phyloP scores from a whole-genome alignment of 2,888 invertebrate genomes.

The Drosophila birchii region DNA sequence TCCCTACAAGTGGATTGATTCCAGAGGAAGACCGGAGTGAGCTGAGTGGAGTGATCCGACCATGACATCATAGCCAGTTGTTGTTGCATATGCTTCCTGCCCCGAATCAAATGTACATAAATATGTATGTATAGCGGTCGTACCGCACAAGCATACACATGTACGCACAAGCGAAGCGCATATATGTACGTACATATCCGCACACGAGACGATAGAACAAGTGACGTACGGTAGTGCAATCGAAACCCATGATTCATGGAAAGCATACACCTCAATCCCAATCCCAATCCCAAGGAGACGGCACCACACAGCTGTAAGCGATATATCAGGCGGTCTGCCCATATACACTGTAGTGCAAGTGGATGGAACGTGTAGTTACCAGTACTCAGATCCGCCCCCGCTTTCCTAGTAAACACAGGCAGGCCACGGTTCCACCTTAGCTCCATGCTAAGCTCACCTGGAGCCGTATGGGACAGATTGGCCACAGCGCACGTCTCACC shows the following conservation, averaged over 20 bases:
- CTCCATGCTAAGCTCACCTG: background rate
- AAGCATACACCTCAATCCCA: slow-evolving; percentile 69
- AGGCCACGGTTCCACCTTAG: slow-evolving; percentile 3
- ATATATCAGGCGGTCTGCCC: slow-evolving; percentile 42
- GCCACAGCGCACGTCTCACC: slow-evolving; percentile 13
- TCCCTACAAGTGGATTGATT: slow-evolving; percentile 20
- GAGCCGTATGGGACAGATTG: slow-evolving; percentile 1
- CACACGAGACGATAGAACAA: slow-evolving; percentile 59
- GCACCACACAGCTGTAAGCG: slow-evolving; percentile 34
- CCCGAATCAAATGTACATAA: slow-evolving; percentile 52
- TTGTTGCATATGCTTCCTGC: slow-evolving; percentile 59
- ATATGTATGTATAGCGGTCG: slow-evolving; percentile 42
- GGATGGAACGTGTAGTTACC: slow-evolving; percentile 14
- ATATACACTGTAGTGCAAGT: slow-evolving; percentile 15
- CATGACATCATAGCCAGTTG: slow-evolving; percentile 68
- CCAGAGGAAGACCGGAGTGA: slow-evolving; percentile 10
- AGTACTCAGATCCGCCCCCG: slow-evolving; percentile 7
- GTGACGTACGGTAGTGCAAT: slow-evolving; percentile 64
- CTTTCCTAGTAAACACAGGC: slow-evolving; percentile 18
- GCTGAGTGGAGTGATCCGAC: slow-evolving; percentile 53
- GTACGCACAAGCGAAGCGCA: slow-evolving; percentile 34
- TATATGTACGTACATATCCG: slow-evolving; percentile 34
- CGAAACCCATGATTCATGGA: slow-evolving; percentile 74
- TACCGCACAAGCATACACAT: slow-evolving; percentile 34
- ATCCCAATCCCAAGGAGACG: slow-evolving; percentile 39